Percentiles rank a stretch among this genome's conserved stretches.
phyloP scores from a whole-genome alignment of 2,113 vertebrate genomes.

The Talpa occidentalis region DNA sequence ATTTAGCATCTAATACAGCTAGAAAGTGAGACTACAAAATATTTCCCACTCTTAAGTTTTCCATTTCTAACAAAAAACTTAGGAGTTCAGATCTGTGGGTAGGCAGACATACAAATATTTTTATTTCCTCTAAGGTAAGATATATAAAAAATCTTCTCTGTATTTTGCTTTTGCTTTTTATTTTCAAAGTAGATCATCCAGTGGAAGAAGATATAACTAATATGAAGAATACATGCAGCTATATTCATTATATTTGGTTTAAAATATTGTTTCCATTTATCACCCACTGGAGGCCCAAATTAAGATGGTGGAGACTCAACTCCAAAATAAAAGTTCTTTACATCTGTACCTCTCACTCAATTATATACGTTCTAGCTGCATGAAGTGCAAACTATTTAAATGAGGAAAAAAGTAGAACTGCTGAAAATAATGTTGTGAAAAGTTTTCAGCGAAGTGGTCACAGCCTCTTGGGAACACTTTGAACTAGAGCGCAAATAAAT shows the following conservation, averaged over 20 bases:
- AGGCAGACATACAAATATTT: background rate
- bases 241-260: background rate
- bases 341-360: background rate
- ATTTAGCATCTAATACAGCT: background rate
- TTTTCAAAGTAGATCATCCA: background rate
- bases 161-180: background rate
- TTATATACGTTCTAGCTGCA: background rate
- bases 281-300: background rate
- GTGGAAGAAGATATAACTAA: background rate
- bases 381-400: slow-evolving; percentile 4
- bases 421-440: slow-evolving; percentile 44
- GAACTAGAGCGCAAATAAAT: slow-evolving; percentile 43
- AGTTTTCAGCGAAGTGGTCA: slow-evolving; percentile 62
- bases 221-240: background rate
- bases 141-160: background rate
- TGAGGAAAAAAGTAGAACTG: background rate
- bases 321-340: background rate
- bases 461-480: slow-evolving; percentile 22
- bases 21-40: background rate
- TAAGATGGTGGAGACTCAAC: background rate
- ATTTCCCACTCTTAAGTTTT: background rate
- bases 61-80: background rate
- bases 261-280: background rate
- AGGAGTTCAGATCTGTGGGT: background rate
- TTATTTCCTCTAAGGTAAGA: background rate